phyloP scores from a whole-genome alignment of 2,797 vertebrate species.

The Hippocampus kuda region DNA sequence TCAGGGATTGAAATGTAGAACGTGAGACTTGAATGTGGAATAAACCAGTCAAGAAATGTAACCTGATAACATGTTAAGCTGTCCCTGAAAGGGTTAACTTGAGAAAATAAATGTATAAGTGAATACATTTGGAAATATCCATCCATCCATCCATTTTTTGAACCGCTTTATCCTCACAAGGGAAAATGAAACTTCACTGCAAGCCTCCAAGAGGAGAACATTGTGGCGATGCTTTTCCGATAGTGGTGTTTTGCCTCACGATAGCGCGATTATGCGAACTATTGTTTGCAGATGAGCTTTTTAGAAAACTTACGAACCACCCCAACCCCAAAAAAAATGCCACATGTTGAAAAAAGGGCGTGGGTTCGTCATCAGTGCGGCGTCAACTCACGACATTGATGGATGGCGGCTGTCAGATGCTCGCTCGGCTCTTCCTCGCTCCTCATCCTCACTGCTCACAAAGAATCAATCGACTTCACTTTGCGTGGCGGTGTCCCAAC shows the following conservation, averaged over 20 bases:
- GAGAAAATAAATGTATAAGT: too few relatives aligned
- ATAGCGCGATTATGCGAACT: neutral
- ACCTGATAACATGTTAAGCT: too few relatives aligned
- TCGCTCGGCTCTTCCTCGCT: constrained; percentile 4
- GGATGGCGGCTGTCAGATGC: constrained; percentile 3
- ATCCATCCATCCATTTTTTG: too few relatives aligned
- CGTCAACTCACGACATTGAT: constrained; percentile 1
- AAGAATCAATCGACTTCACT: constrained; percentile 11
- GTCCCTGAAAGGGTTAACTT: too few relatives aligned
- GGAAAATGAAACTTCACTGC: neutral
- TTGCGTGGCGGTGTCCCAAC: neutral
- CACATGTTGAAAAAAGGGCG: neutral
- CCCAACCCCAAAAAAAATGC: neutral
- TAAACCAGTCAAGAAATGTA: neutral
- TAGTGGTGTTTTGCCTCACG: neutral
- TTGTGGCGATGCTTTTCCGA: neutral
- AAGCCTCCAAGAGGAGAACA: neutral
- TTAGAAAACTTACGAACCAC: neutral
- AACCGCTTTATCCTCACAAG: neutral
- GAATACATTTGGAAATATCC: neutral
- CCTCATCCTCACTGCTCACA: constrained; percentile 4
- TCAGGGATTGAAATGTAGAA: neutral
- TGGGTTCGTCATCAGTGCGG: neutral
- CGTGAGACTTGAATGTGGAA: neutral
- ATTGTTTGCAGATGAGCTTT: neutral